Evolutionary conservation across 2,113 vertebrate genomes (phyloP).

Genomic region (Callipepla californica): DNA sequence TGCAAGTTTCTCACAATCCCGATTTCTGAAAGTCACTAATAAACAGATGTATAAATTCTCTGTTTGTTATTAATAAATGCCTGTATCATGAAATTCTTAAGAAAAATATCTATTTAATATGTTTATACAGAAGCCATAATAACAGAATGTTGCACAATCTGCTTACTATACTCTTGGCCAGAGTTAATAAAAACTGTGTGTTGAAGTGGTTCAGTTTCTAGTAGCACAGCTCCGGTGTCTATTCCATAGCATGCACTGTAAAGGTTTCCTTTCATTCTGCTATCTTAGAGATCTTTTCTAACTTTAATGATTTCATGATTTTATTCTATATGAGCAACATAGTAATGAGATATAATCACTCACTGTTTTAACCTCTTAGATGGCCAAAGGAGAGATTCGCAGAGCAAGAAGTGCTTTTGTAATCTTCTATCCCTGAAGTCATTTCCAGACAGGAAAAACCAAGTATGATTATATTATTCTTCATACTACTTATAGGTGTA

Average conservation of each 20-base stretch:
- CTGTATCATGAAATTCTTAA: background rate
- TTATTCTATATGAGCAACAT: background rate
- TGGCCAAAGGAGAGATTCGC: background rate
- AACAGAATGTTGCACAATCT: slow-evolving; percentile 50
- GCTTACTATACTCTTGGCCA: slow-evolving; percentile 11
- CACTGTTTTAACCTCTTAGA: background rate
- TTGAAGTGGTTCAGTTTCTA: background rate
- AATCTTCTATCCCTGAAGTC: slow-evolving; percentile 51
- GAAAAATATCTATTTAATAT: slow-evolving; percentile 36
- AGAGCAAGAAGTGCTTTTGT: slow-evolving; percentile 22
- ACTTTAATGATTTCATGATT: no score
- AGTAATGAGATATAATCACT: background rate
- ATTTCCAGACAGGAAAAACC: slow-evolving; percentile 34
- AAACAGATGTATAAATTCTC: background rate
- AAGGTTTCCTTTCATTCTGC: background rate
- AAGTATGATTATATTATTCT: slow-evolving; percentile 23
- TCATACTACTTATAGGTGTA: slow-evolving; percentile 33
- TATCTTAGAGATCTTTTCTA: no score
- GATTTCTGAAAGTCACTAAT: slow-evolving; percentile 1
- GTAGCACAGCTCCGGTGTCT: background rate
- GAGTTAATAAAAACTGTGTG: background rate
- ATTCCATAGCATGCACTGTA: background rate
- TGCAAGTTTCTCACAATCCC: background rate
- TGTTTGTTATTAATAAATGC: slow-evolving; percentile 54
- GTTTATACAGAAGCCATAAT: slow-evolving; percentile 13